Base-by-base conservation (phyloP, 2,113 vertebrate species). In the Cheilinus undulatus region DNA sequence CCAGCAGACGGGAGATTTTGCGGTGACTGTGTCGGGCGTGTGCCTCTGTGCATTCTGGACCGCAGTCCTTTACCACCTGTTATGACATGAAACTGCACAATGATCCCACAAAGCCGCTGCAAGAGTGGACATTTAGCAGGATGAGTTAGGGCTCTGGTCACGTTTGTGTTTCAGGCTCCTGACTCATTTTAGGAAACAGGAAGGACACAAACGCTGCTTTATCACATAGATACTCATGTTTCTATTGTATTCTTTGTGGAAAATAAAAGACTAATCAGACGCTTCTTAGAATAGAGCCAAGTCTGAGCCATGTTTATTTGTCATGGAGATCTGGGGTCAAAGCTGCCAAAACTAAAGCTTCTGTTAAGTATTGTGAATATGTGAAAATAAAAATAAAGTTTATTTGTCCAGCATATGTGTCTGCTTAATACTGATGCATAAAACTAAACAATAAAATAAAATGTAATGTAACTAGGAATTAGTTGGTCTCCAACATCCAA, bases 11-110 rank as follows among this genome's bases (percentile, higher is more conserved):
- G 57, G 73, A 0, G 93, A 94, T 51, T 36, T 85, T 69, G 65
- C 76, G 0, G 36, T 92, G 78, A 91, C 87, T 12, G 76, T 89
- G 22, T 80, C 84, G 0, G 93, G 92, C 23, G 78, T 91, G 59
- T 92, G 90, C n/a, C 49, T 90, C 50, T 91, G 88, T 34, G 71
- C 64, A 19, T 77, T 89, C 64, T 86, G 80, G 42, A 79, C 54
- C 13, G 24, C 88, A 27, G 57, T 93, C 15, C 51, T 93, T 40
- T 84, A 80, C 70, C 91, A 91, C 59, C 71, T 93, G 68, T 57
- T 91, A 27, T 91, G 73, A 91, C 67, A 27, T 42, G 59, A 61
- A 76, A 51, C 77, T 56, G 32, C 57, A 36, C 51, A 70, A 59
- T 74, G 74, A 86, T 27, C 74, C 84, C 80, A 22, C 86, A 75